phyloP scores from a whole-genome alignment of 2,113 vertebrate species.

The Percopsis transmontana region DNA sequence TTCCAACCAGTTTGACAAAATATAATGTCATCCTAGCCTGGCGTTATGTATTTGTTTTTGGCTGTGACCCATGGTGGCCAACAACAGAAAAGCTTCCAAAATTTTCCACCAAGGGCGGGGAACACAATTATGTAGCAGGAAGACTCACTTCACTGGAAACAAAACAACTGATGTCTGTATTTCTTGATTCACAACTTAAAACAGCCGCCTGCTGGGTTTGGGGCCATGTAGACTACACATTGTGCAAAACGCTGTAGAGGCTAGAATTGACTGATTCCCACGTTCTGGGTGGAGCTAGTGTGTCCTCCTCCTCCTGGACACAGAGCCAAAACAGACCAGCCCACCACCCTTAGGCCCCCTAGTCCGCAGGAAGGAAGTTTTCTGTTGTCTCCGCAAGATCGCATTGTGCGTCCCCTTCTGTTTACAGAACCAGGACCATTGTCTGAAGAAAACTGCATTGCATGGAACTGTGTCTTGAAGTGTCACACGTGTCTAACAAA shows the following conservation, averaged over 20 bases:
- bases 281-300: constrained; percentile 46
- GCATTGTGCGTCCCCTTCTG: constrained; percentile 43
- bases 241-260: neutral
- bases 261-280: constrained; percentile 46
- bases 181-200: constrained; percentile 3
- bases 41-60: neutral
- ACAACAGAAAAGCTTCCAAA: constrained; percentile 14
- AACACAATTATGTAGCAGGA: neutral
- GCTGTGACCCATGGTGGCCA: neutral
- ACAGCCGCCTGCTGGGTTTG: neutral
- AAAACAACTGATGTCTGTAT: neutral
- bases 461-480: neutral
- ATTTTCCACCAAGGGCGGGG: neutral
- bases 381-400: constrained; percentile 51
- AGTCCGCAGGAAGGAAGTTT: constrained; percentile 66
- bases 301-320: constrained; percentile 30
- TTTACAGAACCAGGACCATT: constrained; percentile 39
- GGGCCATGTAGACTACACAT: neutral
- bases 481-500: neutral
- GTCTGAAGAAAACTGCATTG: constrained; percentile 18
- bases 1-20: neutral
- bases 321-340: constrained; percentile 56
- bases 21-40: too few relatives aligned
- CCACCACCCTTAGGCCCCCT: constrained; percentile 28
- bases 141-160: constrained; percentile 6